These are phyloP conservation scores for Meloe dianella DNA, from an alignment of 2,888 invertebrate genomes.

Conservation along the genomic window DNA sequence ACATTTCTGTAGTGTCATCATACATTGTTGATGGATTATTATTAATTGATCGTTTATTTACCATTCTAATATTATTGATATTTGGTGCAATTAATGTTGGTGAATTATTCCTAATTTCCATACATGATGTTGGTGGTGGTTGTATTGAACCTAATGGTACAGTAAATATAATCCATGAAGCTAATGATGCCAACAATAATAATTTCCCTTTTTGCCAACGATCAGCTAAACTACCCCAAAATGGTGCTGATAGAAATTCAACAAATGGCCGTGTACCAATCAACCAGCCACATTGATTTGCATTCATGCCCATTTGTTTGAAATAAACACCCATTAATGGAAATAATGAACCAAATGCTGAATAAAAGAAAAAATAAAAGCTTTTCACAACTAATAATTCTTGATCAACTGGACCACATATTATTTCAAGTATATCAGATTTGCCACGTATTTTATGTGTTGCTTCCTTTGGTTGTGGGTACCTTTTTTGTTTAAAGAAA, in stretches of 20 bases:
- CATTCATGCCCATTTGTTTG: conserved; percentile 98
- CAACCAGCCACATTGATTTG: conserved; percentile 91
- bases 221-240: conserved; percentile 97
- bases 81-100: conserved; percentile 69
- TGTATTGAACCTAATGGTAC: conserved; percentile 94
- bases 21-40: conserved; percentile 28
- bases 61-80: conserved; percentile 55
- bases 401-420: conserved; percentile 84
- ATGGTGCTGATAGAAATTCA: conserved; percentile 95
- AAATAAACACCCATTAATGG: conserved; percentile 99
- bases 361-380: conserved; percentile 99
- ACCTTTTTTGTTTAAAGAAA: too few species aligned
- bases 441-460: conserved; percentile 89
- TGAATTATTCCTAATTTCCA: conserved; percentile 70
- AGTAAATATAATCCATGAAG: conserved; percentile 97
- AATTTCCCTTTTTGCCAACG: conserved; percentile 83
- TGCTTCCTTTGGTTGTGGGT: conserved; percentile 85
- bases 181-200: conserved; percentile 86
- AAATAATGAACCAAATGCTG: conserved; percentile 97
- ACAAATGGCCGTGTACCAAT: conserved; percentile 96
- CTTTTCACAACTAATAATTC: conserved; percentile 94
- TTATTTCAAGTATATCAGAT: conserved; percentile 81
- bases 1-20: conserved; percentile 29
- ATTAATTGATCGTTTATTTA: conserved; percentile 63
- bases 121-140: conserved; percentile 90